phyloP scores from a whole-genome alignment of 2,797 vertebrate genomes.

The Lepidocolaptes lacrymiger region DNA sequence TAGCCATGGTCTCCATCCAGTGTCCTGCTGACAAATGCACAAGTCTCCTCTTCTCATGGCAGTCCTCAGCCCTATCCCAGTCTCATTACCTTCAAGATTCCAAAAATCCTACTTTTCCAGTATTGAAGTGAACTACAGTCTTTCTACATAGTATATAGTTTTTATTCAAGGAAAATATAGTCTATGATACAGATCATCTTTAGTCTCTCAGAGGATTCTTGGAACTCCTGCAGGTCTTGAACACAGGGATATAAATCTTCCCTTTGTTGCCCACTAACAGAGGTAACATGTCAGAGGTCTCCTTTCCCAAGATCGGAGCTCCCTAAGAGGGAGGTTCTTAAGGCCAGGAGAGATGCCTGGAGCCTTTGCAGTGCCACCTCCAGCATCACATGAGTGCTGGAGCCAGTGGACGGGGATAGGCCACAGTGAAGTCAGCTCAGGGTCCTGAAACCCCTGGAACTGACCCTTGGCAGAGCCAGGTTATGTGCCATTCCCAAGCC shows the following conservation, averaged over 20 bases:
- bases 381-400: rapidly evolving
- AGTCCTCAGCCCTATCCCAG: not conserved
- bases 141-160: not conserved
- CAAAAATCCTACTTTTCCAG: not conserved
- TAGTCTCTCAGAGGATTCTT: not conserved
- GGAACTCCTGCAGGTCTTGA: not conserved
- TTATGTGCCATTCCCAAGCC: not conserved
- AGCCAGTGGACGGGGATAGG: not conserved
- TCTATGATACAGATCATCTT: not conserved
- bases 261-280: not conserved
- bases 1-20: rapidly evolving
- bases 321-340: not conserved
- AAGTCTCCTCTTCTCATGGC: not conserved
- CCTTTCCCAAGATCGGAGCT: not conserved
- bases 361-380: not conserved
- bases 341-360: not conserved
- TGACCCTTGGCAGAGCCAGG: not conserved
- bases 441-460: not conserved
- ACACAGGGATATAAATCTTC: not conserved
- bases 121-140: not conserved
- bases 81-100: not conserved
- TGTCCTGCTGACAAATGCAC: not conserved
- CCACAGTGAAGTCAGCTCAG: not conserved
- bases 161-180: not conserved
- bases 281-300: not conserved